A percentile compares a stretch with the other conserved stretches of the same genome.
phyloP scores from a whole-genome alignment of 2,113 vertebrate genomes.

The Patagioenas fasciata region DNA sequence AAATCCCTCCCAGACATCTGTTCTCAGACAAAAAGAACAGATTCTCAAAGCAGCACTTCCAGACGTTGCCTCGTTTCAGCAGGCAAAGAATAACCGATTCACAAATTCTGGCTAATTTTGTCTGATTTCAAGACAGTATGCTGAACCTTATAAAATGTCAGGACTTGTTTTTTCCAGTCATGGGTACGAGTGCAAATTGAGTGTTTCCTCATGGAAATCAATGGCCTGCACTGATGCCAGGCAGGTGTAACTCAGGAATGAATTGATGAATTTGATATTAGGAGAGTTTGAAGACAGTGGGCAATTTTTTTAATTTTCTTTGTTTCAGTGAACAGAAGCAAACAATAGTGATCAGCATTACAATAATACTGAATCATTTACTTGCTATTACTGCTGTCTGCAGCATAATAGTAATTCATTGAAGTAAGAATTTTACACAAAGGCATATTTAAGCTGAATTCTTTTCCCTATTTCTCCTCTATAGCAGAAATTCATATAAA shows the following conservation, averaged over 20 bases:
- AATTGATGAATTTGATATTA: not conserved
- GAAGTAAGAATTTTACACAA: not conserved
- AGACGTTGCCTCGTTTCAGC: constrained; percentile 52
- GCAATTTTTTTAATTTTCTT: constrained; percentile 39
- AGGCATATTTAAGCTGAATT: not conserved
- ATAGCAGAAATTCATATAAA: not conserved
- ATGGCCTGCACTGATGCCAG: not conserved
- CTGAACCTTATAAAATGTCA: constrained; percentile 31
- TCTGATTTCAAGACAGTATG: constrained; percentile 51
- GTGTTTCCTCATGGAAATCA: constrained; percentile 21
- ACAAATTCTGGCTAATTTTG: constrained; percentile 68
- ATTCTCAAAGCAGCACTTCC: constrained; percentile 57
- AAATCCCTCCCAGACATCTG: constrained; percentile 94
- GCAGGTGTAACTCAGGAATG: constrained; percentile 30
- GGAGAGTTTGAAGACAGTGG: not conserved
- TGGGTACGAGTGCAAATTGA: not conserved
- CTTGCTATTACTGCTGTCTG: not conserved
- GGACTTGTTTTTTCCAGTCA: not conserved
- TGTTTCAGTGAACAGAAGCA: constrained; percentile 24
- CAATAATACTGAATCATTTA: not conserved
- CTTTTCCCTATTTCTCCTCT: not conserved
- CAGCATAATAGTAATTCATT: not conserved
- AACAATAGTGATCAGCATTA: constrained; percentile 37
- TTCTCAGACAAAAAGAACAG: constrained; percentile 79
- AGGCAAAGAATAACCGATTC: constrained; percentile 63